These are phyloP conservation scores for Mormyrops boulengeri DNA, from an alignment of 2,797 vertebrate species.

Conservation along the genomic window DNA sequence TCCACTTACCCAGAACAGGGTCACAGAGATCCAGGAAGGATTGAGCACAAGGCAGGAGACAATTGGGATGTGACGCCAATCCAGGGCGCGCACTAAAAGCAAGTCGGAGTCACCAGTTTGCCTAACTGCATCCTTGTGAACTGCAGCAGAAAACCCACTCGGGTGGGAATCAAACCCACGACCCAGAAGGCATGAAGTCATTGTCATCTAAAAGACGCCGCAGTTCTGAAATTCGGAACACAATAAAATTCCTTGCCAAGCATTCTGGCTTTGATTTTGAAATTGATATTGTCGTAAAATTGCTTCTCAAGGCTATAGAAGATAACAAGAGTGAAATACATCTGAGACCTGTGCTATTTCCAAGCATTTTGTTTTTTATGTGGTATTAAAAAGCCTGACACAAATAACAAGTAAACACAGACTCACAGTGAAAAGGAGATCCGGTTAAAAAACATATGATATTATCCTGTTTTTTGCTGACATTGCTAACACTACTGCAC, in stretches of 20 bases:
- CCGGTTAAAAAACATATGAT: neutral
- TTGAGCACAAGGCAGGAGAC: neutral
- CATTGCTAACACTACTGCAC: neutral
- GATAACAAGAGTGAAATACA: neutral
- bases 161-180: neutral
- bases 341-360: neutral
- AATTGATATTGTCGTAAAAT: neutral
- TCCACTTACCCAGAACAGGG: neutral
- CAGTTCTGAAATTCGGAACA: neutral
- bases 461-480: neutral
- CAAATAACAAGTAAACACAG: slow-evolving; percentile 5
- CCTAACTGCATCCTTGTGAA: neutral
- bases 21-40: neutral
- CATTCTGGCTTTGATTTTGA: neutral
- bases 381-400: neutral
- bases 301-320: neutral
- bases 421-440: neutral
- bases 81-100: neutral
- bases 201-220: neutral
- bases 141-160: neutral
- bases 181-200: neutral
- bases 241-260: neutral
- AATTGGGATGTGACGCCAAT: neutral
- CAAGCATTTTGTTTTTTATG: neutral
- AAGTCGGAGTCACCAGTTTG: neutral